Percentiles rank a stretch among this genome's conserved stretches.
These are phyloP conservation scores for Conus betulinus DNA, from an alignment of 1,140 invertebrate genomes.

Conservation along the genomic window DNA sequence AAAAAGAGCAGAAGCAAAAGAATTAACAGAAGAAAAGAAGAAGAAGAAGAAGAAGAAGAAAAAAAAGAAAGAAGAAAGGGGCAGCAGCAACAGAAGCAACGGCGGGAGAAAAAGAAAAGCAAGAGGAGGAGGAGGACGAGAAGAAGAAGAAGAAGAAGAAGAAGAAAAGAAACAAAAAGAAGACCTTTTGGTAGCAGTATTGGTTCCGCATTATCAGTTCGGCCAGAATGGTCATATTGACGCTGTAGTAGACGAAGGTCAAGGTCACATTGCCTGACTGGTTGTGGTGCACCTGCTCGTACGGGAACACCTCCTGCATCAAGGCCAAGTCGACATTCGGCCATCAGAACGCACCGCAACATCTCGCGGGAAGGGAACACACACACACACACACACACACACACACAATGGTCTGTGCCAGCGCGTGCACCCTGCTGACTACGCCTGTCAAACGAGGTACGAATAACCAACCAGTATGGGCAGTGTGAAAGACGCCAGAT, in stretches of 20 bases:
- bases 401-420: too few species aligned
- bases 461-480: too few species aligned
- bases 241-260: not conserved
- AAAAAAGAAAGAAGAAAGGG: not conserved
- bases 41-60: too few species aligned
- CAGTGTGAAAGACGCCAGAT: too few species aligned
- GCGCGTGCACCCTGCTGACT: too few species aligned
- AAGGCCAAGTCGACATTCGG: too few species aligned
- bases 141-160: not conserved
- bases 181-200: slow-evolving; percentile 4
- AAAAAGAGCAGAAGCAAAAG: not conserved
- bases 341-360: too few species aligned
- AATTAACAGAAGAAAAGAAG: not conserved
- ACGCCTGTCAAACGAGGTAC: too few species aligned
- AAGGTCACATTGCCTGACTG: not conserved
- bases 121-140: too few species aligned
- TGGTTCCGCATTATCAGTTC: not conserved
- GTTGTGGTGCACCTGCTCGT: not conserved
- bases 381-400: too few species aligned
- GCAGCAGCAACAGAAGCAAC: not conserved
- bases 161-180: not conserved
- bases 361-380: too few species aligned
- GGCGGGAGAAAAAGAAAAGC: not conserved
- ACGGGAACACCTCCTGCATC: not conserved
- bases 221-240: not conserved